Percentiles rank a stretch among this genome's conserved stretches.
These are phyloP conservation scores for Terebella lapidaria DNA, from an alignment of 2,888 invertebrate species.

Conservation along the genomic window DNA sequence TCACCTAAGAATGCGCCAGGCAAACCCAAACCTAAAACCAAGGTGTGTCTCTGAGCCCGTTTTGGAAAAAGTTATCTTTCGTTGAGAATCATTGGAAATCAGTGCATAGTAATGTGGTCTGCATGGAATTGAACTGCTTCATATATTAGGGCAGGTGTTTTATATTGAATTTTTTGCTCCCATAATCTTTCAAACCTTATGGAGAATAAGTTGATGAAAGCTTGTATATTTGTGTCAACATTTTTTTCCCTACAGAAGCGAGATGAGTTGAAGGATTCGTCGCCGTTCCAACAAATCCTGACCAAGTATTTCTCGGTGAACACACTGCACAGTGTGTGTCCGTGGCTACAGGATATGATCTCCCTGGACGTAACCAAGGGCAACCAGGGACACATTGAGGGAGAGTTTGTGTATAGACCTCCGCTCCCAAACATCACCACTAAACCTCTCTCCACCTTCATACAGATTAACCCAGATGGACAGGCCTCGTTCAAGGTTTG, in stretches of 20 bases:
- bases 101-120: no score
- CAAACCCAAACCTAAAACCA: not conserved
- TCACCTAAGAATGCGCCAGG: conserved; percentile 18
- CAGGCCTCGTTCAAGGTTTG: conserved; percentile 27
- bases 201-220: no score
- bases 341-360: conserved; percentile 38
- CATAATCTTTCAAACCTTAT: no score
- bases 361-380: conserved; percentile 32
- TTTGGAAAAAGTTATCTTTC: no score
- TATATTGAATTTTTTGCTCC: no score
- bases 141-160: no score
- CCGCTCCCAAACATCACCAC: conserved; percentile 40
- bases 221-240: no score
- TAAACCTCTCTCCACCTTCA: conserved; percentile 44
- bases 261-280: conserved; percentile 28
- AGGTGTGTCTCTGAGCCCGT: no score
- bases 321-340: conserved; percentile 38
- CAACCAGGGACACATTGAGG: conserved; percentile 11
- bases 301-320: conserved; percentile 39
- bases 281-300: conserved; percentile 34
- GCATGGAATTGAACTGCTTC: no score
- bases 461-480: conserved; percentile 30
- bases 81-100: no score
- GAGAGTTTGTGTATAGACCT: conserved; percentile 31
- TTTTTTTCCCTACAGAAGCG: conserved; percentile 22